These are phyloP conservation scores for Triops cancriformis DNA, from an alignment of 1,140 invertebrate species.

Conservation along the genomic window DNA sequence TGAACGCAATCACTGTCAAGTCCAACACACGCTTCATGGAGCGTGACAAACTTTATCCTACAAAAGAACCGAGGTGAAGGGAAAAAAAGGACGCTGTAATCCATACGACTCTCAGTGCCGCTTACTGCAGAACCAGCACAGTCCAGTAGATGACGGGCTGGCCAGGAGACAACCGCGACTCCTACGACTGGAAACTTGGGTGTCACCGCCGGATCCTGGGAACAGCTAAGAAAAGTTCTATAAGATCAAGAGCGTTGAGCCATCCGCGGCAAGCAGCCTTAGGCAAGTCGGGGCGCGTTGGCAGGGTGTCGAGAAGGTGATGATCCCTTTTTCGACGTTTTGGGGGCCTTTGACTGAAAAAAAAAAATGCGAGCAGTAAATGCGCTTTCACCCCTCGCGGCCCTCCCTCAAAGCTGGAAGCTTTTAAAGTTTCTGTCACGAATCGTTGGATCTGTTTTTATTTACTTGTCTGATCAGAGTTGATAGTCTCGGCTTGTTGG, in stretches of 20 bases:
- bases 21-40: slow-evolving; percentile 2
- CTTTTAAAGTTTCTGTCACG: not conserved
- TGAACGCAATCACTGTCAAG: slow-evolving; percentile 1
- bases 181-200: no score
- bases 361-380: not conserved
- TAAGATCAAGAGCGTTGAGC: no score
- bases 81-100: not conserved
- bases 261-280: no score
- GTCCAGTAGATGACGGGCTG: not conserved
- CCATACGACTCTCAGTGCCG: not conserved
- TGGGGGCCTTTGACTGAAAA: not conserved
- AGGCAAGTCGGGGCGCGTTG: not conserved
- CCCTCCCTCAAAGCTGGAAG: not conserved
- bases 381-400: not conserved
- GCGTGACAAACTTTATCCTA: slow-evolving; percentile 7
- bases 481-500: not conserved
- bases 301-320: not conserved
- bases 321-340: not conserved
- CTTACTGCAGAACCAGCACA: not conserved
- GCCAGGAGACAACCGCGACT: not conserved
- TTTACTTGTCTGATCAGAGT: not conserved
- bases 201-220: no score
- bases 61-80: not conserved
- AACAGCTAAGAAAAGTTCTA: no score
- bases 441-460: slow-evolving; percentile 6